Conservation (phyloP, 64 coral and sea anemone species). For the Actinia equina region DNA sequence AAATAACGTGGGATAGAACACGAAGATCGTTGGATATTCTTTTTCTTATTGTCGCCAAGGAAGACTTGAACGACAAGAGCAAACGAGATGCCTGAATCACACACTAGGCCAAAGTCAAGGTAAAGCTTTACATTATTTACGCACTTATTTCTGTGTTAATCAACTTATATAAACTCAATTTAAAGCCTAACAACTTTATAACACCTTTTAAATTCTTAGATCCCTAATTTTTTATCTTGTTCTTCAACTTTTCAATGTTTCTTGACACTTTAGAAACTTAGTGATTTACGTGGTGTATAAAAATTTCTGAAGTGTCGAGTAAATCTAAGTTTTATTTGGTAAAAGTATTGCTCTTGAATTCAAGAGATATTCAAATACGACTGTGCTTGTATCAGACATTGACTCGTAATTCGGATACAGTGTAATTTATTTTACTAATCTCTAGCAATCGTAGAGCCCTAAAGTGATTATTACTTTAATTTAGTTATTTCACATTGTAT, state of each 20-base stretch:
- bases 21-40: background rate
- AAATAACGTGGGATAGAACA: background rate
- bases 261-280: background rate
- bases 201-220: background rate
- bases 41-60: background rate
- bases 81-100: background rate
- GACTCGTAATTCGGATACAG: background rate
- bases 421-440: no score
- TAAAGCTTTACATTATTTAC: background rate
- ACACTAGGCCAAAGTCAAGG: slow-evolving; percentile 11
- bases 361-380: background rate
- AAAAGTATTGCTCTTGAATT: background rate
- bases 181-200: background rate
- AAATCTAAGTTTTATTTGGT: background rate
- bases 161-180: background rate
- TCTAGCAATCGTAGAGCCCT: no score
- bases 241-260: slow-evolving; percentile 1
- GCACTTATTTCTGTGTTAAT: background rate
- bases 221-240: no score
- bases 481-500: no score
- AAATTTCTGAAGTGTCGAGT: background rate
- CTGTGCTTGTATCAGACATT: background rate
- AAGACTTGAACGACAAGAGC: background rate
- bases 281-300: background rate
- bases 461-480: no score